Percentiles rank a stretch among this genome's conserved stretches.
Conservation (phyloP, 2,113 vertebrate species). For the Kryptolebias marmoratus region DNA sequence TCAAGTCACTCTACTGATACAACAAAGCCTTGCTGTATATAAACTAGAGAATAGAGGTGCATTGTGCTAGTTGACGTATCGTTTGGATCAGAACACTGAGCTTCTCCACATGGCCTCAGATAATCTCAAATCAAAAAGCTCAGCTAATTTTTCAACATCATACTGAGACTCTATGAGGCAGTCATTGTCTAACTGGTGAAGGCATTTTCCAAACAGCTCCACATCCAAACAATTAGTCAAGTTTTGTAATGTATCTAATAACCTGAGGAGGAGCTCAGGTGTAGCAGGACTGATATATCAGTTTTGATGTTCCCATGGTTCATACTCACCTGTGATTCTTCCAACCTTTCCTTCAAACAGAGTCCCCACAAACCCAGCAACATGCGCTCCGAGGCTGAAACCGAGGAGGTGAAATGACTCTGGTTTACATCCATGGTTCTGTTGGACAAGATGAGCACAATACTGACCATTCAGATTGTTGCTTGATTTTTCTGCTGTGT, state of each 20-base stretch:
- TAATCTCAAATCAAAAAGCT: too few species aligned
- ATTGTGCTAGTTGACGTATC: constrained; percentile 21
- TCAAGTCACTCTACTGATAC: constrained; percentile 8
- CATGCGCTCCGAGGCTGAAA: constrained; percentile 91
- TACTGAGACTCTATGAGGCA: constrained; percentile 16
- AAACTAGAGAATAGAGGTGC: constrained; percentile 33
- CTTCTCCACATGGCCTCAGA: constrained; percentile 10
- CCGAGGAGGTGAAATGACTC: constrained; percentile 93
- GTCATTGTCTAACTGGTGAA: constrained; percentile 7
- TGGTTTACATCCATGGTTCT: constrained; percentile 84
- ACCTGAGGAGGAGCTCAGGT: not conserved
- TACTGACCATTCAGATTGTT: not conserved
- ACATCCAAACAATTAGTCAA: too few species aligned
- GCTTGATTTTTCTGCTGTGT: not conserved
- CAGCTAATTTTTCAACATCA: too few species aligned
- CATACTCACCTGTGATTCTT: constrained; percentile 89
- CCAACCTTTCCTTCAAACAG: constrained; percentile 89
- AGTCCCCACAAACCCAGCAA: constrained; percentile 90
- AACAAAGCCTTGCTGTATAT: not conserved
- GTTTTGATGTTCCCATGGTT: not conserved
- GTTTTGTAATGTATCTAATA: too few species aligned
- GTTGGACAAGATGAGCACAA: constrained; percentile 6
- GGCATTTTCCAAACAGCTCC: too few species aligned
- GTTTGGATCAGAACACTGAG: not conserved
- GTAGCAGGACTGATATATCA: not conserved